phyloP scores from a whole-genome alignment of 92 coral and sea anemone species.

The Phenganax marumi region DNA sequence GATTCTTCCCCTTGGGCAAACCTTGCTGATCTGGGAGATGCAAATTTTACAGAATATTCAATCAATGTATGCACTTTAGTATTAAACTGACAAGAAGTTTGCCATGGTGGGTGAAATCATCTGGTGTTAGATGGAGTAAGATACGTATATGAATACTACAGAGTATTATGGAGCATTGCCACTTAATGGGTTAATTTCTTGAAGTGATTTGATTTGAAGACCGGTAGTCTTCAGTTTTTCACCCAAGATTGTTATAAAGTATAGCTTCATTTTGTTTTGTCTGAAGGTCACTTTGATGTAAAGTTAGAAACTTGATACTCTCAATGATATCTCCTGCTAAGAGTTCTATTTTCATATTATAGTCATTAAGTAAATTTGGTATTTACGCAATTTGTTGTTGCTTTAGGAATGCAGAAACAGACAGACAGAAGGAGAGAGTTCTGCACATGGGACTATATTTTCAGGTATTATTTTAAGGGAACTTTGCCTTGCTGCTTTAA shows the following conservation, averaged over 20 bases:
- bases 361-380: background rate
- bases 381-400: background rate
- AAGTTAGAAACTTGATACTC: too few species aligned
- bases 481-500: background rate
- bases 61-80: constrained; percentile 1
- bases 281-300: too few species aligned
- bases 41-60: constrained; percentile 29
- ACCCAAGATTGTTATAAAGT: too few species aligned
- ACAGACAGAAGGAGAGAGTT: constrained; percentile 40
- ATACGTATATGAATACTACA: too few species aligned
- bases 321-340: background rate
- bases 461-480: constrained; percentile 14
- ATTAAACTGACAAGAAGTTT: background rate
- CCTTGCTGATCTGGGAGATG: constrained; percentile 27
- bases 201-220: too few species aligned
- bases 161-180: too few species aligned
- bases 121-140: too few species aligned
- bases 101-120: background rate
- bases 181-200: too few species aligned
- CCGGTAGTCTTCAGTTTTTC: too few species aligned
- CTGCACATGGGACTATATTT: constrained; percentile 26
- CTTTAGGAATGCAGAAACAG: constrained; percentile 35
- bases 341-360: background rate
- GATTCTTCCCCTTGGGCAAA: constrained; percentile 25
- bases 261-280: too few species aligned